phyloP scores from a whole-genome alignment of 1,140 invertebrate genomes.

The Heliconius himera region DNA sequence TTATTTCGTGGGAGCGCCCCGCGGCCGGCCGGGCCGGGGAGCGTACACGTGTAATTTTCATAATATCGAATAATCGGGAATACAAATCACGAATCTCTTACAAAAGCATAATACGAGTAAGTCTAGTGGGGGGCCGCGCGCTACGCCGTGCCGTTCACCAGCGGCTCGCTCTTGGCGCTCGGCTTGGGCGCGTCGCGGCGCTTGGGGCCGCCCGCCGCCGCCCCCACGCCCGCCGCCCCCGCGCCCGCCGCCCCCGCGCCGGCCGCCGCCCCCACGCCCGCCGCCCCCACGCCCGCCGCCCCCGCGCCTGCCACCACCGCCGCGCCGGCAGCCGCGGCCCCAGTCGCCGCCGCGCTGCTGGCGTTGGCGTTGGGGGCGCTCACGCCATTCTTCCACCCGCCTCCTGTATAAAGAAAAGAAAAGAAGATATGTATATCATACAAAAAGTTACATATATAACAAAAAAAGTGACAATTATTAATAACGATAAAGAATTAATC shows the following conservation, averaged over 20 bases:
- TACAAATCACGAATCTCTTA: constrained; percentile 80
- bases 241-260: constrained; percentile 46
- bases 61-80: constrained; percentile 76
- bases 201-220: background rate
- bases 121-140: constrained; percentile 60
- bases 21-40: constrained; percentile 61
- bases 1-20: constrained; percentile 77
- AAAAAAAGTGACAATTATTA: no score
- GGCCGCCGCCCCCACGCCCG: constrained; percentile 42
- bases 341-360: constrained; percentile 50
- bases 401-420: constrained; percentile 76
- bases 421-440: constrained; percentile 14
- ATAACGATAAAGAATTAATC: no score
- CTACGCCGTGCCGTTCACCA: constrained; percentile 58
- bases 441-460: background rate
- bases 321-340: constrained; percentile 62
- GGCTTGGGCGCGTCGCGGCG: constrained; percentile 50
- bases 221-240: constrained; percentile 44
- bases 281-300: constrained; percentile 35
- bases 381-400: constrained; percentile 80
- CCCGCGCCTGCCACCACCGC: constrained; percentile 44
- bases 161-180: constrained; percentile 47
- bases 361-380: constrained; percentile 55
- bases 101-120: constrained; percentile 76
- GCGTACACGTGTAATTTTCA: constrained; percentile 69